These are phyloP conservation scores for Enteromius argenteus DNA, from an alignment of 2,797 vertebrate species.

Conservation along the genomic window DNA sequence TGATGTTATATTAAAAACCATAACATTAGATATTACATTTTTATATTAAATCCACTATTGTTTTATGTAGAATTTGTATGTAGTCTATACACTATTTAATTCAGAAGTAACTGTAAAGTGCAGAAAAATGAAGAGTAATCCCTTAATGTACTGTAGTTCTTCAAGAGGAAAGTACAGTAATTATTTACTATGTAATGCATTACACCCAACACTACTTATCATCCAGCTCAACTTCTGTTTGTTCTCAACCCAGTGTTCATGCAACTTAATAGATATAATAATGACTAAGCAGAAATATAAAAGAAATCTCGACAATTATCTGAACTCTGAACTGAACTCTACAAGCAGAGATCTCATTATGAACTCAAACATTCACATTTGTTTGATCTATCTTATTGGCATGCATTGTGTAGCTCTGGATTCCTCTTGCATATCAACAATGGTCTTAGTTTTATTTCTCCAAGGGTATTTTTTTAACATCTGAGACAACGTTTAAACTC, in stretches of 20 bases:
- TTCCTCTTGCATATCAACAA: background rate
- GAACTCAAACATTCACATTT: background rate
- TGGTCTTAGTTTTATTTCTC: background rate
- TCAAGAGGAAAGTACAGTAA: background rate
- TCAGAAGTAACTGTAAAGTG: background rate
- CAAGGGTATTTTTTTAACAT: background rate
- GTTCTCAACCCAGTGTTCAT: background rate
- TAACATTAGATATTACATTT: background rate
- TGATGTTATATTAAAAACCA: background rate
- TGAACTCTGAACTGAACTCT: background rate
- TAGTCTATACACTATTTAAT: background rate
- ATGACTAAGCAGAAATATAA: background rate
- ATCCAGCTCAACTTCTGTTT: background rate
- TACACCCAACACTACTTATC: background rate
- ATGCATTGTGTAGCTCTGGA: background rate
- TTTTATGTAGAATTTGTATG: background rate
- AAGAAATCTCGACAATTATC: background rate
- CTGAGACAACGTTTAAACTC: background rate
- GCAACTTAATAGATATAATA: background rate
- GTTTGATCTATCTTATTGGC: background rate
- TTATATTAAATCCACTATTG: background rate
- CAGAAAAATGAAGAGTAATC: background rate
- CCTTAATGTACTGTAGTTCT: background rate
- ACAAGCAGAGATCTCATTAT: background rate
- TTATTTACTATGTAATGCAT: background rate